Evolutionary conservation across 1,140 invertebrate genomes (phyloP), one percentile per base, ranked within the genome.

Genomic region (Helicorthomorpha holstii): DNA sequence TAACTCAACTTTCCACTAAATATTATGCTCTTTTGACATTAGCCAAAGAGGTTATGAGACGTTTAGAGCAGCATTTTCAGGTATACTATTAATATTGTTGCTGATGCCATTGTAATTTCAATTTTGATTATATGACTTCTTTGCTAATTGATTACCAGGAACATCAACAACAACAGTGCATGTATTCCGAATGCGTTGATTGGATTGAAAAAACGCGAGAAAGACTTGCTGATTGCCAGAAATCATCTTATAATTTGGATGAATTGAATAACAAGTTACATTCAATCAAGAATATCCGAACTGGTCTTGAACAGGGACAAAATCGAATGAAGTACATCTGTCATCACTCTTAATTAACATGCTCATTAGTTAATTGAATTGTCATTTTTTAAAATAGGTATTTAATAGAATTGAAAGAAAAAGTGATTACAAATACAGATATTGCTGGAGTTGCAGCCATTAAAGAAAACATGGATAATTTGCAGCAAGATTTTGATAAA

Each of bases 1-100:
- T 96, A 27, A 93, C 90, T 27, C 87, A 94, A 64, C 68, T 96
- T 16, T 88, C 90, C 0, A 92, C 88, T 1, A 92, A 92, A 65
- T 95, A 95, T 60, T 93, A 93, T 64, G 81, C 86, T 0, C 69
- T 95, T n/a, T 65, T 93, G 22, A 88, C 87, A 0, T 63, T 90
- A 19, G 85, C 89, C 12, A 96, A 95, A 70, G 91, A 92, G 71
- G 81, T 91, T 14, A 90, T 93, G 85, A 74, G 87, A 59, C 73
- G 85, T 27, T 69, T 93, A 24, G 88, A 93, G 67, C 70, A 91
- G 41, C 85, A 91, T 64, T 92, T 89, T 67, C 86, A 91, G 68
- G 78, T 57, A 23, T 27, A 14, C 16, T 42, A 34, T 50, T 34
- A 29, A 29, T 24, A 43, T 21, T 24, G 4, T 24, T 50, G 48